phyloP scores from a whole-genome alignment of 1,140 invertebrate species.

The Pissodes strobi region DNA sequence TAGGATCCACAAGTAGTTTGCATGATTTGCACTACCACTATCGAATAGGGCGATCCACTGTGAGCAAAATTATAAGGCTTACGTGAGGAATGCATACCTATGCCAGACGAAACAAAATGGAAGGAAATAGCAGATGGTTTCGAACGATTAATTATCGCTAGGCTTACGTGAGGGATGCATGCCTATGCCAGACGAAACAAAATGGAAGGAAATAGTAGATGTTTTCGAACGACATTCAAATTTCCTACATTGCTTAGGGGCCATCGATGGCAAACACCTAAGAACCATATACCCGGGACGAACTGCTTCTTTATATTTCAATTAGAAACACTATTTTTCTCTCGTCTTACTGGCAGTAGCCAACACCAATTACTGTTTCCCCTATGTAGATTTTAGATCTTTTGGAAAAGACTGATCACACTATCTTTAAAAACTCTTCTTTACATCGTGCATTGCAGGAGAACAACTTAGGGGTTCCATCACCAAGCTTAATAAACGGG shows the following conservation, averaged over 20 bases:
- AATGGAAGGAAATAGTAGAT: conserved; percentile 37
- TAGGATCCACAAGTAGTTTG: too few relatives aligned
- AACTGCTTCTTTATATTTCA: conserved; percentile 51
- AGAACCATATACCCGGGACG: conserved; percentile 45
- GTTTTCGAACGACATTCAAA: conserved; percentile 44
- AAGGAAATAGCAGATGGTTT: conserved; percentile 36
- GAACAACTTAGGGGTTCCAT: too few relatives aligned
- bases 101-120: conserved; percentile 36
- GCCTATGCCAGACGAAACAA: conserved; percentile 19
- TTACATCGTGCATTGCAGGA: too few relatives aligned
- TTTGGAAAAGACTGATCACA: too few relatives aligned
- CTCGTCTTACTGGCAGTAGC: conserved; percentile 35
- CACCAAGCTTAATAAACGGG: too few relatives aligned
- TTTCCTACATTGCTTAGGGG: conserved; percentile 53
- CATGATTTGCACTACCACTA: too few relatives aligned
- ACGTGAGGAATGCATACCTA: conserved; percentile 24
- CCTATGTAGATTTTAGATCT: too few relatives aligned
- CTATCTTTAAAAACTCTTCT: too few relatives aligned
- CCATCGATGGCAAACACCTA: conserved; percentile 56
- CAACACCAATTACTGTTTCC: conserved; percentile 2
- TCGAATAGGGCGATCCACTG: too few relatives aligned
- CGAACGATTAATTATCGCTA: conserved; percentile 33
- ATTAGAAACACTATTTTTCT: conserved; percentile 50
- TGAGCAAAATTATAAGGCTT: conserved; percentile 43
- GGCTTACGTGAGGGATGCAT: conserved; percentile 41